Evolutionary conservation across 2,888 invertebrate genomes (phyloP).

Genomic region (Phyllotreta cruciferae): DNA sequence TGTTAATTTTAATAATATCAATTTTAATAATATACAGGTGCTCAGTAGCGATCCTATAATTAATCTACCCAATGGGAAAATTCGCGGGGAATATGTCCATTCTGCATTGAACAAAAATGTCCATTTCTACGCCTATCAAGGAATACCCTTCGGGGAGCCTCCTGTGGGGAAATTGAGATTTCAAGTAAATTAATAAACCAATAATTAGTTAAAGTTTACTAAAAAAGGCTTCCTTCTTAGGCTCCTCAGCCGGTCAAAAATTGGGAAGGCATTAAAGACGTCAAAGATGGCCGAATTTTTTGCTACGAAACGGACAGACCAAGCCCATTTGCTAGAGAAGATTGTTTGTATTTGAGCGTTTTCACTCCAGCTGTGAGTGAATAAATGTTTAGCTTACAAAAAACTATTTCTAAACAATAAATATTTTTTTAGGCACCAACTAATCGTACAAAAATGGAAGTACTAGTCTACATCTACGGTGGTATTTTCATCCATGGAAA

Average conservation of each 20-base stretch:
- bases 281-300: slow-evolving; percentile 22
- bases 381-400: slow-evolving; percentile 2
- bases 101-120: slow-evolving; percentile 16
- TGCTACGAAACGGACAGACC: slow-evolving; percentile 38
- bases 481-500: slow-evolving; percentile 44
- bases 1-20: too few species aligned
- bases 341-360: slow-evolving; percentile 45
- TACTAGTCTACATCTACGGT: slow-evolving; percentile 46
- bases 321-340: slow-evolving; percentile 37
- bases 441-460: slow-evolving; percentile 34
- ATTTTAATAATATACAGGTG: slow-evolving; percentile 24
- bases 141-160: slow-evolving; percentile 46
- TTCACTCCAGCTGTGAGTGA: slow-evolving; percentile 43
- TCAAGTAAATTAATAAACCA: slow-evolving; percentile 37
- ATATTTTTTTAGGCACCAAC: slow-evolving; percentile 15
- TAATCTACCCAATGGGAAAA: slow-evolving; percentile 38
- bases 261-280: slow-evolving; percentile 42
- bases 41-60: slow-evolving; percentile 32
- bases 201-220: background rate
- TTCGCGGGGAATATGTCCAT: slow-evolving; percentile 32
- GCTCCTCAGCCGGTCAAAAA: slow-evolving; percentile 39
- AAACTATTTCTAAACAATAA: background rate
- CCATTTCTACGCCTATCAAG: slow-evolving; percentile 42
- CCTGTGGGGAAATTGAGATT: slow-evolving; percentile 47
- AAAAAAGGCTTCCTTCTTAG: slow-evolving; percentile 25